Percentiles rank a stretch among this genome's conserved stretches.
Evolutionary conservation across 2,113 vertebrate species (phyloP).

Genomic region (Mesitornis unicolor): DNA sequence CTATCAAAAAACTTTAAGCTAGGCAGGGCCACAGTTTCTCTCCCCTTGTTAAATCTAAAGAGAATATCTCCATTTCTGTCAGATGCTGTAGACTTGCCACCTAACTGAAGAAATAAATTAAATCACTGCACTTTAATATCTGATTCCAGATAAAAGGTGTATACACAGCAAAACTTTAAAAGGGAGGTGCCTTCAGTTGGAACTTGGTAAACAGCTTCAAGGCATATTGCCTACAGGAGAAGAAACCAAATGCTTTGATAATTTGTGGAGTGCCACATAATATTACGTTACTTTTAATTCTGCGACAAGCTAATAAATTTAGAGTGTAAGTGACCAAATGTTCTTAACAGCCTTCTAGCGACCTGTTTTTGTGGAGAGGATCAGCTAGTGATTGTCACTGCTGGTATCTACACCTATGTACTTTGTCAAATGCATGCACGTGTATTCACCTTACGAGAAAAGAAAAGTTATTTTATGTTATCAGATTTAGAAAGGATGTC

Average conservation of each 20-base stretch:
- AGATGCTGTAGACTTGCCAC: neutral
- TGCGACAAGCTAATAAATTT: neutral
- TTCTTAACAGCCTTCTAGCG: neutral
- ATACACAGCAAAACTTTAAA: neutral
- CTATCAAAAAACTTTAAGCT: neutral
- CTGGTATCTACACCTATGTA: neutral
- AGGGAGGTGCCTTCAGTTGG: neutral
- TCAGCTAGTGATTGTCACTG: neutral
- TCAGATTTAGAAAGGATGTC: neutral
- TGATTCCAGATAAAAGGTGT: neutral
- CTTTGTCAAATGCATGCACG: neutral
- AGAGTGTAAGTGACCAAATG: neutral
- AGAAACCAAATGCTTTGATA: neutral
- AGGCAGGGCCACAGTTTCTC: neutral
- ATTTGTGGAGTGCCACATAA: neutral
- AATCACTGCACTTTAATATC: neutral
- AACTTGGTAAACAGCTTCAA: neutral
- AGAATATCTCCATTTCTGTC: neutral
- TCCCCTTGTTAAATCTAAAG: neutral
- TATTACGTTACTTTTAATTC: neutral
- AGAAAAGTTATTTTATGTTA: neutral
- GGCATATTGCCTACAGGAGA: neutral
- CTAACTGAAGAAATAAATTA: neutral
- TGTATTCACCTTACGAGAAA: neutral
- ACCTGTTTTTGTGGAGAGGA: neutral